Base-by-base conservation (phyloP, 2,797 vertebrate genomes). In the Argentina silus region DNA sequence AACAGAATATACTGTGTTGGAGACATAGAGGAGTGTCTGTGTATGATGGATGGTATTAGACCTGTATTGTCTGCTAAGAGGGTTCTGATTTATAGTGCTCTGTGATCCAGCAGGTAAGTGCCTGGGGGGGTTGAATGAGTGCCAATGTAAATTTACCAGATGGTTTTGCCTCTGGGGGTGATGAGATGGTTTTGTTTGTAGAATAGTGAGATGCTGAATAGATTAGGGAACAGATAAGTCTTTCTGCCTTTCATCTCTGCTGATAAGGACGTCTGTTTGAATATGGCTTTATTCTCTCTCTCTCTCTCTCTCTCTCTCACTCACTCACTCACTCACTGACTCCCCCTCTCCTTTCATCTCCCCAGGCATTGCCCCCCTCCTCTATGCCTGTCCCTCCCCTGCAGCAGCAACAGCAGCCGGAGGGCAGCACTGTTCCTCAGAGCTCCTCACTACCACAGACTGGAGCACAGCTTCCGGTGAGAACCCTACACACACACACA, bases 391-490 rank as follows among this genome's bases (percentile, higher is more conserved):
- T 81, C 9, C 56, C 77, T 14, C 57, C 89, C 9, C 87, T 90
- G 15, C 77, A 84, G 53, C 90, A 76, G 68, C 84, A 83, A 73
- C 74, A 77, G 17, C 71, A 88, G 53, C 63, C 83, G 27, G 93
- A 93, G 23, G 83, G 75, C 83, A 86, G 60, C 43, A 11, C 59
- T 43, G 44, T 50, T 60, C 74, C 67, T 57, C 92, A 90, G 76
- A 83, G 70, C 79, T 73, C 78, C 43, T 23, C 81, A 60, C 59
- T 82, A 14, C 71, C 84, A 7, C 92, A 92, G 87, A 91, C 93
- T 72, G 90, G 91, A 80, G 80, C 90, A 85, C 89, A 92, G 78
- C 94, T 94, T 80, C 96, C 97, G 96, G 96, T 98, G 93, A 92
- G 67, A 8, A 5, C 12, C 19, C 14, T 45, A 44, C 9, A 36